phyloP scores from a whole-genome alignment of 2,113 vertebrate genomes.

The Ovis canadensis region DNA sequence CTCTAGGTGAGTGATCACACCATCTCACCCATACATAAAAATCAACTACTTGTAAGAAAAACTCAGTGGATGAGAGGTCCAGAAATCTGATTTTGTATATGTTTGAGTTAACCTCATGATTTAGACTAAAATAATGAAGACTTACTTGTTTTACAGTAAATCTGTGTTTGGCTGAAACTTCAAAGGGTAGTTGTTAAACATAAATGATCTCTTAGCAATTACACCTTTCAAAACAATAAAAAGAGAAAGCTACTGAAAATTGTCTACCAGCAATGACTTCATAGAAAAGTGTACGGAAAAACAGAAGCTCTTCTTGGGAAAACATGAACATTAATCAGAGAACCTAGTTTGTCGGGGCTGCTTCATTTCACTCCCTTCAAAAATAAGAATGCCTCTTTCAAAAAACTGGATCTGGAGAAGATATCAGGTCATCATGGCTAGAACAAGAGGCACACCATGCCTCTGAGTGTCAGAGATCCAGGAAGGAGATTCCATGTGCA shows the following conservation, averaged over 20 bases:
- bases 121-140: constrained; percentile 26
- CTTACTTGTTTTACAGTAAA: neutral
- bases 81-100: neutral
- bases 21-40: neutral
- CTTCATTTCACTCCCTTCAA: neutral
- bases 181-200: constrained; percentile 14
- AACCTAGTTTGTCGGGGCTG: neutral
- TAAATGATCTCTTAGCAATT: constrained; percentile 21
- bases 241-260: neutral
- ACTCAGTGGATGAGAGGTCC: neutral
- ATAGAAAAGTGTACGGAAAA: neutral
- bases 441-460: accelerated
- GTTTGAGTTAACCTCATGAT: neutral
- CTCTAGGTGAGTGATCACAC: too few relatives aligned
- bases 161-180: neutral
- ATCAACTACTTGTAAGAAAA: neutral
- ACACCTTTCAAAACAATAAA: constrained; percentile 7
- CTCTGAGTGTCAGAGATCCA: neutral
- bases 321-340: neutral
- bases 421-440: neutral
- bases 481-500: neutral
- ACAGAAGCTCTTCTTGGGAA: neutral
- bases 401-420: neutral
- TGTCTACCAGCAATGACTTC: neutral
- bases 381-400: neutral